Conservation (phyloP, 2,113 vertebrate genomes). For the Pachycephala philippinensis region DNA sequence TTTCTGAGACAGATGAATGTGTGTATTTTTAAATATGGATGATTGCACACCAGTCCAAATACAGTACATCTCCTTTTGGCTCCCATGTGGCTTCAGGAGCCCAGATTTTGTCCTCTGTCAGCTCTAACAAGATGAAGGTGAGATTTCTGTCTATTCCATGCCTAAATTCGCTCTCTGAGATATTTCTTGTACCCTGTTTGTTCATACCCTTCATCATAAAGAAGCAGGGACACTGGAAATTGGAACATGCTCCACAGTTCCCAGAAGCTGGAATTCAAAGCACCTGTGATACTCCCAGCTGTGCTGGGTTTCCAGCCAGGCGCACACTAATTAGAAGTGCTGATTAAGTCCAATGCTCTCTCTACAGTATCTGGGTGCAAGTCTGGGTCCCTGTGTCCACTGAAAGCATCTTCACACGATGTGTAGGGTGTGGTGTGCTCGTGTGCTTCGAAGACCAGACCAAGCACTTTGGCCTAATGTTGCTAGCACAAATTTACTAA, state of each 20-base stretch:
- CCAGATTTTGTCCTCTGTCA: neutral
- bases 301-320: neutral
- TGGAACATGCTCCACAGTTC: neutral
- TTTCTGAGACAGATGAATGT: neutral
- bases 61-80: neutral
- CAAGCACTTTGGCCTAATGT: neutral
- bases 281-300: neutral
- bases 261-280: neutral
- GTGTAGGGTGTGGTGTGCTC: too few species aligned
- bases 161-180: neutral
- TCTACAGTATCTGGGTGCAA: neutral
- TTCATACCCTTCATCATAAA: neutral
- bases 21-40: neutral
- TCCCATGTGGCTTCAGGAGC: fast-evolving
- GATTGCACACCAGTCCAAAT: neutral
- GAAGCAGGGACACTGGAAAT: neutral
- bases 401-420: neutral
- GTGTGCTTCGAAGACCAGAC: neutral
- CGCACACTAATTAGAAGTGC: neutral
- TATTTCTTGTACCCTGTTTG: neutral
- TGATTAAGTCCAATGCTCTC: neutral
- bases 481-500: neutral
- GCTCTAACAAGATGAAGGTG: neutral
- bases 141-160: neutral
- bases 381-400: neutral